Percentiles rank a stretch among this genome's conserved stretches.
Evolutionary conservation across 2,113 vertebrate species (phyloP).

Genomic region (Colaptes auratus): DNA sequence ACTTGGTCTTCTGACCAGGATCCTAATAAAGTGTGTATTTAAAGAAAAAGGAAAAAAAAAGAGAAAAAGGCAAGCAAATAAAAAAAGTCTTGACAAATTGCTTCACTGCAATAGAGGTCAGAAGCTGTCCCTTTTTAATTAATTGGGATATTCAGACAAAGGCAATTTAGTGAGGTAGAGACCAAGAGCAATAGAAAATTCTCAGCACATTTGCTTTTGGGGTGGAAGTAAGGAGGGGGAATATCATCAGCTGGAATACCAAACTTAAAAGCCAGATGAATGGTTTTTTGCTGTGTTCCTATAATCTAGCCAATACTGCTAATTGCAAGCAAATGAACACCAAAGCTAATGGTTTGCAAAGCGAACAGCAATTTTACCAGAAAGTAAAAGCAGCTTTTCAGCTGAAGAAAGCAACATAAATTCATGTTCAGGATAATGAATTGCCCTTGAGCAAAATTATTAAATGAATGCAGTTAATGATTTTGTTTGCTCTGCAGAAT

Average conservation of each 20-base stretch:
- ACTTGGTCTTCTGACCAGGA: neutral
- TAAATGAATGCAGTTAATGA: conserved; percentile 17
- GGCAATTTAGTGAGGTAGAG: neutral
- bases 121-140: neutral
- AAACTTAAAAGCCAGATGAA: neutral
- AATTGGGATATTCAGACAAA: neutral
- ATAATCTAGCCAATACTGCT: neutral
- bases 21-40: neutral
- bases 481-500: conserved; percentile 51
- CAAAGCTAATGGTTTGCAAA: neutral
- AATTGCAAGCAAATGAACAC: neutral
- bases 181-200: neutral
- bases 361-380: neutral
- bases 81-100: neutral
- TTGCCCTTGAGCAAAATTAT: conserved; percentile 8
- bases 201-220: neutral
- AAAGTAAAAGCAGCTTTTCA: neutral
- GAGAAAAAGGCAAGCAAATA: neutral
- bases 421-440: neutral
- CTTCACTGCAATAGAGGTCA: neutral
- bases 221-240: neutral
- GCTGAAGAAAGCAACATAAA: neutral
- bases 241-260: neutral
- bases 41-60: neutral
- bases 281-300: neutral